These are phyloP conservation scores for Microtus ochrogaster DNA, from an alignment of 2,113 vertebrate genomes.

Conservation along the genomic window DNA sequence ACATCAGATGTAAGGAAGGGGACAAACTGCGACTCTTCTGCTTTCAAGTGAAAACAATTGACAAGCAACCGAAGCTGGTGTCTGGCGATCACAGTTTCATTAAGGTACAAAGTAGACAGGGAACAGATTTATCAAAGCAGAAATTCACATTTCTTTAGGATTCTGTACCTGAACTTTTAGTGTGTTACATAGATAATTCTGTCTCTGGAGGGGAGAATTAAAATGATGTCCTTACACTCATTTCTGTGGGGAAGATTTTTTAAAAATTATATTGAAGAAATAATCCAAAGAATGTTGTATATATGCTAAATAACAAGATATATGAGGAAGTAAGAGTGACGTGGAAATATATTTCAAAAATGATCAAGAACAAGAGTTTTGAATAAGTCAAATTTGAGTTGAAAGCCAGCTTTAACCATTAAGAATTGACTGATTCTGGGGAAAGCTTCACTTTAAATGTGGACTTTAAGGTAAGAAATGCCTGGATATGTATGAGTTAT, in stretches of 20 bases:
- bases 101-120: background rate
- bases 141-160: background rate
- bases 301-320: background rate
- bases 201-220: background rate
- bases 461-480: background rate
- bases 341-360: background rate
- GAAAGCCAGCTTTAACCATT: background rate
- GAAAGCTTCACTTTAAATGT: background rate
- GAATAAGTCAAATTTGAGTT: background rate
- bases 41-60: constrained; percentile 36
- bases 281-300: background rate
- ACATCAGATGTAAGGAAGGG: constrained; percentile 1
- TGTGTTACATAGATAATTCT: background rate
- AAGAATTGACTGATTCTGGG: background rate
- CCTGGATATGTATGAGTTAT: background rate
- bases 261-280: background rate
- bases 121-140: background rate
- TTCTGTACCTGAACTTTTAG: background rate
- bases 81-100: constrained; percentile 41
- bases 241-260: background rate
- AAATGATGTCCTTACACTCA: background rate
- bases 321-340: background rate
- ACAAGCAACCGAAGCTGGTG: background rate
- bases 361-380: background rate
- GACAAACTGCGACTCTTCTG: constrained; percentile 50